Evolutionary conservation across 1,140 invertebrate species (phyloP).

Genomic region (Mactra quadrangularis): DNA sequence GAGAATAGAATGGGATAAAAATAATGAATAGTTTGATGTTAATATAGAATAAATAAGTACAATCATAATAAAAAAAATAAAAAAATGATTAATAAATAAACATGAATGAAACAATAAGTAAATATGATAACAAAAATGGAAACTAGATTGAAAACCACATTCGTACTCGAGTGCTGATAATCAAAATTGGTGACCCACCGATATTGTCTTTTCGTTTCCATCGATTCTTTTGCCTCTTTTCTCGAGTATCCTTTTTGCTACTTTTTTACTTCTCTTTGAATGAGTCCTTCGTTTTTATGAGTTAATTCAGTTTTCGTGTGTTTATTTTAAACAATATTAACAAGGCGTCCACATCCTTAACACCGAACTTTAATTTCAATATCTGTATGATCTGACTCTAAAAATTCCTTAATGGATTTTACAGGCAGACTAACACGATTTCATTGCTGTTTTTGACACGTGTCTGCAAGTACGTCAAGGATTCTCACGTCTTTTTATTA

Average conservation of each 20-base stretch:
- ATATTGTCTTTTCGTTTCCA: constrained; percentile 26
- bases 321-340: constrained; percentile 36
- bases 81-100: no score
- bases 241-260: not conserved
- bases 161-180: constrained; percentile 24
- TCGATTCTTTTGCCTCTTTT: not conserved
- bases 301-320: not conserved
- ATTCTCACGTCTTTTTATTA: constrained; percentile 14
- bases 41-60: no score
- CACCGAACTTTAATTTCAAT: constrained; percentile 48
- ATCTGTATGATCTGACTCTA: constrained; percentile 20
- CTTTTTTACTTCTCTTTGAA: not conserved
- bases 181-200: constrained; percentile 31
- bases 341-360: constrained; percentile 49
- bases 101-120: no score
- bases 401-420: constrained; percentile 16
- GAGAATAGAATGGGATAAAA: no score
- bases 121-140: no score
- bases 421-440: constrained; percentile 51
- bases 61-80: no score
- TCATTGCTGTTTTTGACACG: constrained; percentile 50
- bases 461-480: constrained; percentile 19
- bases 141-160: no score
- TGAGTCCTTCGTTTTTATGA: not conserved
- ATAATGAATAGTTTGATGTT: no score